Base-by-base conservation (phyloP, 2,113 vertebrate species). In the Podocnemis expansa region DNA sequence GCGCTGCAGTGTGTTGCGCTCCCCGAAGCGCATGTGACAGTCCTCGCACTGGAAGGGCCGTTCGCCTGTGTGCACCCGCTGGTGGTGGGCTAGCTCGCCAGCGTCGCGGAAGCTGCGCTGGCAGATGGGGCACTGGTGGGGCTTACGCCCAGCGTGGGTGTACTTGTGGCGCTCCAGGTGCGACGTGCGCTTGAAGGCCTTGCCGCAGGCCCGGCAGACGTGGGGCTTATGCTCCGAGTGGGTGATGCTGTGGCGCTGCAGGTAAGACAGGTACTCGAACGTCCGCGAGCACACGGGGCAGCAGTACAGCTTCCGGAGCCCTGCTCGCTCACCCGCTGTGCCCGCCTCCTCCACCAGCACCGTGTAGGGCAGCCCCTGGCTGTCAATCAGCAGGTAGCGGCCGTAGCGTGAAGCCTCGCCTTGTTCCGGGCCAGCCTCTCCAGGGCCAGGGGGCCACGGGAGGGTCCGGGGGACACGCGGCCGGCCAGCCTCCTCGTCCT, bases 221-320 rank as follows among this genome's bases (percentile, higher is more conserved):
- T 99, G 98, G 19, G 99, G 98, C 97, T 99, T 99, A 96, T 97
- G 98, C 97, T 99, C 98, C 1, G 98, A 99, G 97, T 99, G 99
- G 1, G 99, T 98, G 97, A 99, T 98, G 96, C 98, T 99, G 93
- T 99, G 99, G 25, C 99, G 98, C 96, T 99, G 98, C 21, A 99
- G 98, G 96, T 99, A 98, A 0, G 98, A 99, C 88, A 98, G 97
- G 98, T 98, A 99, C 98, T 98, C 98, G 90, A 99, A 99, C 93
- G 98, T 97, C 25, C 98, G 98, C 0, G 98, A 98, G 86, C 99
- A 99, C 91, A 98, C 98, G 6, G 98, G 98, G 95, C 99, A 99
- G 96, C 98, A 98, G 87, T 98, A 98, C n/a, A 98, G 98, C 91
- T 98, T 98, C 31, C 98, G 98, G 73, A 98, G 94, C 4, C 93